Evolutionary conservation across 2,797 vertebrate genomes (phyloP).

Genomic region (Sparidentex hasta): DNA sequence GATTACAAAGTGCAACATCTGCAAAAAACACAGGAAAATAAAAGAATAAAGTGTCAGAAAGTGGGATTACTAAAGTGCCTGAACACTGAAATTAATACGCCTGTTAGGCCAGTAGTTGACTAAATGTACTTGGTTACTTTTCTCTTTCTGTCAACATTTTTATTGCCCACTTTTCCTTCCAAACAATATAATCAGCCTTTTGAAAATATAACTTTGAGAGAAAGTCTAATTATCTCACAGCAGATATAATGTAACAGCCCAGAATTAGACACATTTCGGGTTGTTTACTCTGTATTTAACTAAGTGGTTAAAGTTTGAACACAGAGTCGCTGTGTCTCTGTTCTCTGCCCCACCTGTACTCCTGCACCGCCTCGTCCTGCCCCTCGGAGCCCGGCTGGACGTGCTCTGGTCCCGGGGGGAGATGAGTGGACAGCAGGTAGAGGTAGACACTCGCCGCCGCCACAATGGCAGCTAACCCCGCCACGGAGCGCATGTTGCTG

Average conservation of each 20-base stretch:
- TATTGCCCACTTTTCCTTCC: neutral
- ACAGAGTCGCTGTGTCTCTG: neutral
- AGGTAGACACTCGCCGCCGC: slow-evolving; percentile 87
- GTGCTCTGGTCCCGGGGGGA: slow-evolving; percentile 80
- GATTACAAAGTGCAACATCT: neutral
- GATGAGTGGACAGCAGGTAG: slow-evolving; percentile 89
- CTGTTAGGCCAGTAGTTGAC: neutral
- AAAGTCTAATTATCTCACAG: no score
- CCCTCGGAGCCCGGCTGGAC: slow-evolving; percentile 26
- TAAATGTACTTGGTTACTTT: slow-evolving; percentile 1
- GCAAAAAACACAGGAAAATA: neutral
- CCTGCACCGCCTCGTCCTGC: slow-evolving; percentile 15
- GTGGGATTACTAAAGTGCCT: neutral
- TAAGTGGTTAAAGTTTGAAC: no score
- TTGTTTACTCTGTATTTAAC: no score
- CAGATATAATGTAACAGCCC: no score
- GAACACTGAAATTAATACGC: no score
- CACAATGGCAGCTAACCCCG: slow-evolving; percentile 84
- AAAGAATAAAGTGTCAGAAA: neutral
- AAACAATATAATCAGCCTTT: neutral
- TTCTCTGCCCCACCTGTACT: slow-evolving; percentile 45
- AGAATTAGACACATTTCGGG: no score
- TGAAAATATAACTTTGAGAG: no score
- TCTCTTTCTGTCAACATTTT: no score
- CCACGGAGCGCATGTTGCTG: slow-evolving; percentile 84